Evolutionary conservation across 2,113 vertebrate genomes (phyloP).

Genomic region (Onychostoma macrolepis): DNA sequence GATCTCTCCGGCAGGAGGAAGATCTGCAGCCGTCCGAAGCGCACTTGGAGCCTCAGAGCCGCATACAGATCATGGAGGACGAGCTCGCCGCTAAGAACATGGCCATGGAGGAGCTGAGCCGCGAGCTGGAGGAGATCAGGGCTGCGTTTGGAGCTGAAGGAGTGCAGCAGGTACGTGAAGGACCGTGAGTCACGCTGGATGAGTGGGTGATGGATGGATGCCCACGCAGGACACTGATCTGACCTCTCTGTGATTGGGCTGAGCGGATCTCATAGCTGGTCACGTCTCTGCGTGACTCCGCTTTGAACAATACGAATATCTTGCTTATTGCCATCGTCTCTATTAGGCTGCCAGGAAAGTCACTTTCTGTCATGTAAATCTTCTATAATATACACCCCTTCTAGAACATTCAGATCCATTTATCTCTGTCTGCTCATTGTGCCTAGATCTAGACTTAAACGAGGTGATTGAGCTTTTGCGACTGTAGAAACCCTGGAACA

Average conservation of each 20-base stretch:
- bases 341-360: conserved; percentile 5
- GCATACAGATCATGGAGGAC: conserved; percentile 82
- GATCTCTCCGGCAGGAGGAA: conserved; percentile 63
- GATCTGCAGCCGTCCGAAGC: background rate
- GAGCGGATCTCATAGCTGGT: background rate
- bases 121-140: conserved; percentile 88
- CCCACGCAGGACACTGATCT: background rate
- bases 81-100: conserved; percentile 83
- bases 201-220: background rate
- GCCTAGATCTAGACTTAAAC: no score
- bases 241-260: background rate
- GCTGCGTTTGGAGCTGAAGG: conserved; percentile 86
- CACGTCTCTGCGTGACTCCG: background rate
- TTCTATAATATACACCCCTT: background rate
- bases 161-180: conserved; percentile 85
- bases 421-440: no score
- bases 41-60: conserved; percentile 77
- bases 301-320: background rate
- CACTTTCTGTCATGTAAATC: background rate
- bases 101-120: conserved; percentile 86
- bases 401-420: no score
- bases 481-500: no score
- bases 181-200: background rate
- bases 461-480: no score
- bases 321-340: background rate